phyloP scores from a whole-genome alignment of 92 coral and sea anemone genomes.

The Anthopleura xanthogrammica region DNA sequence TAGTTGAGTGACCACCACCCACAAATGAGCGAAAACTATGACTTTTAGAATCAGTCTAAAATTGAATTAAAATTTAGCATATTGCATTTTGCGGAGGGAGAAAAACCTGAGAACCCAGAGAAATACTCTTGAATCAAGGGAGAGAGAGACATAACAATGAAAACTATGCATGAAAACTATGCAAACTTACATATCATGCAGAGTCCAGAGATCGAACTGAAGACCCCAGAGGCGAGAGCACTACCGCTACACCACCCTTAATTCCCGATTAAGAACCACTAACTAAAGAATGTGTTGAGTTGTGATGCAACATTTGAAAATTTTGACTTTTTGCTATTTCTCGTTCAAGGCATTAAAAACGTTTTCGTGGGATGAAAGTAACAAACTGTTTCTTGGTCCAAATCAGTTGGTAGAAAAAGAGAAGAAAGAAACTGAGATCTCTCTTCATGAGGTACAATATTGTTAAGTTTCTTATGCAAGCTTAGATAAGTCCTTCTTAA shows the following conservation, averaged over 20 bases:
- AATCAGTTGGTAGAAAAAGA: conserved; percentile 69
- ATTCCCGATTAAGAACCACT: background rate
- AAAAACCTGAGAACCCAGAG: no score
- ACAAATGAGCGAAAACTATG: no score
- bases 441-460: conserved; percentile 28
- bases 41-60: no score
- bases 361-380: conserved; percentile 59
- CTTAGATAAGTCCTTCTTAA: background rate
- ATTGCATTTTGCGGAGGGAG: no score
- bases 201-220: background rate
- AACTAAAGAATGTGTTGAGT: background rate
- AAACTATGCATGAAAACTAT: no score
- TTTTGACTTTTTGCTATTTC: background rate
- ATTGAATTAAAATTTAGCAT: no score
- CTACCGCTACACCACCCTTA: no score
- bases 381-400: conserved; percentile 71
- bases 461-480: background rate
- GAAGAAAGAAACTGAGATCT: conserved; percentile 34
- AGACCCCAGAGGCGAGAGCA: no score
- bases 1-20: no score
- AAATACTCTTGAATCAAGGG: no score
- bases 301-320: background rate
- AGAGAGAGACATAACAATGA: no score
- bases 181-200: background rate
- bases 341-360: conserved; percentile 57